Conservation (phyloP, 2,888 invertebrate genomes). For the Hecatera dysodea region DNA sequence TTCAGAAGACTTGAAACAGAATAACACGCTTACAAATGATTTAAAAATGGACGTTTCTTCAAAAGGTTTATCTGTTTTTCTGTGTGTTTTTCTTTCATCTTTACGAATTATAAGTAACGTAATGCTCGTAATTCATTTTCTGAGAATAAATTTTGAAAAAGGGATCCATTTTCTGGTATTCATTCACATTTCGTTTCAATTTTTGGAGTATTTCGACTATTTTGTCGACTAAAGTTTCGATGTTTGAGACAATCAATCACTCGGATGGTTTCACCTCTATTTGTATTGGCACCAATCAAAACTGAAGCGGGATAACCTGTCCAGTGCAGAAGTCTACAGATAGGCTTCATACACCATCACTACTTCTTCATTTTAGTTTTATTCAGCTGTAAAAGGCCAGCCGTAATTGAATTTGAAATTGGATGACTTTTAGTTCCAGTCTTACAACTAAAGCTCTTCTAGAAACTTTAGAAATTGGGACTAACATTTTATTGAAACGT, state of each 20-base stretch:
- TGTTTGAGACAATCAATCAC: constrained; percentile 20
- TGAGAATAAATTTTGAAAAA: not conserved
- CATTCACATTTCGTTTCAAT: not conserved
- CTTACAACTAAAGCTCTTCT: not conserved
- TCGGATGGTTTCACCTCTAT: not conserved
- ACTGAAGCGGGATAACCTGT: constrained; percentile 39
- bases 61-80: constrained; percentile 16
- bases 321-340: constrained; percentile 21
- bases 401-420: constrained; percentile 41
- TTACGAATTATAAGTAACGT: constrained; percentile 23
- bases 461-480: constrained; percentile 26
- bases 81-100: constrained; percentile 11
- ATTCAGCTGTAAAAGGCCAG: constrained; percentile 21
- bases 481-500: constrained; percentile 19
- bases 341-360: not conserved
- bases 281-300: constrained; percentile 45
- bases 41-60: constrained; percentile 34
- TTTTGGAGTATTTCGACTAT: not conserved
- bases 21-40: constrained; percentile 26
- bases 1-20: constrained; percentile 11
- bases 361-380: constrained; percentile 30
- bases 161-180: not conserved
- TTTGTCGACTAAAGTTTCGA: not conserved
- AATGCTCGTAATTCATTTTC: constrained; percentile 16
- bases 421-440: constrained; percentile 22